Evolutionary conservation across 2,888 invertebrate species (phyloP).

Genomic region (Bombyx huttoni): DNA sequence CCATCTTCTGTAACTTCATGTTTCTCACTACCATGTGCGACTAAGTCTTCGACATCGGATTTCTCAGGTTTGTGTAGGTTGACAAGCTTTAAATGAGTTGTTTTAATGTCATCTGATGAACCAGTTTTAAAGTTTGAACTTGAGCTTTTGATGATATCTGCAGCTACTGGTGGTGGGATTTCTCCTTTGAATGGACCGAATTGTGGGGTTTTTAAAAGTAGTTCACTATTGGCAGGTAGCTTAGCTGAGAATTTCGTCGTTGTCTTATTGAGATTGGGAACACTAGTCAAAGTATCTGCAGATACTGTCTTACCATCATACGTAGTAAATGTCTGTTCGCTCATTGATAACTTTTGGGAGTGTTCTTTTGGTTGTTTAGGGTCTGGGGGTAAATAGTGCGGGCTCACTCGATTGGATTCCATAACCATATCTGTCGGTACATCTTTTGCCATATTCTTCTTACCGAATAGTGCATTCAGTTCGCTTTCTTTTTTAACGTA

Average conservation of each 20-base stretch:
- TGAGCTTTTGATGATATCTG: conserved; percentile 23
- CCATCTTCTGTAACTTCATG: conserved; percentile 18
- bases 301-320: conserved; percentile 84
- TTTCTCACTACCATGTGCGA: conserved; percentile 33
- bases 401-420: conserved; percentile 79
- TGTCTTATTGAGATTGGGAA: conserved; percentile 51
- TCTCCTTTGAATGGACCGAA: conserved; percentile 83
- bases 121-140: conserved; percentile 6
- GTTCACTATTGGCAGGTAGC: conserved; percentile 60
- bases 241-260: conserved; percentile 53
- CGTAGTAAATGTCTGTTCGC: conserved; percentile 74
- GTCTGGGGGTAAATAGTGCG: conserved; percentile 82
- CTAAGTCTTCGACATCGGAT: conserved; percentile 24
- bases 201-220: conserved; percentile 79
- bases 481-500: conserved; percentile 50
- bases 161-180: conserved; percentile 65
- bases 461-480: conserved; percentile 42
- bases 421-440: conserved; percentile 74
- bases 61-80: conserved; percentile 27
- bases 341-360: conserved; percentile 46
- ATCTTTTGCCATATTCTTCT: conserved; percentile 54
- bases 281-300: conserved; percentile 73
- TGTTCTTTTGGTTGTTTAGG: conserved; percentile 60
- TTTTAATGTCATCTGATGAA: conserved; percentile 14
- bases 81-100: conserved; percentile 53